Evolutionary conservation across 1,140 invertebrate genomes (phyloP), one percentile per base, ranked within the genome.

Genomic region (Leptopilina clavipes): DNA sequence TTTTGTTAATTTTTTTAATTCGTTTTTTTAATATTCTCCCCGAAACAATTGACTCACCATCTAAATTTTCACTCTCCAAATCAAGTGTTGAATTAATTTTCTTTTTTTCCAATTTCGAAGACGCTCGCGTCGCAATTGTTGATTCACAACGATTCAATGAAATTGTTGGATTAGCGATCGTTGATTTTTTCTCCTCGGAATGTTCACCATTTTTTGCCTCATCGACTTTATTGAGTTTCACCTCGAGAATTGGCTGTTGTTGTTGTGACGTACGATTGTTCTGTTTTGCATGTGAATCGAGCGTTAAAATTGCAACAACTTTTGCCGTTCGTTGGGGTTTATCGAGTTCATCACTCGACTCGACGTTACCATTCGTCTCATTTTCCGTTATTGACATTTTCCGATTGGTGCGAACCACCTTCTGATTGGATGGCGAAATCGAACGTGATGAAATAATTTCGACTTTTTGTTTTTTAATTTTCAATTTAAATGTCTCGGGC

Each of bases 241-340:
- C 40, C 1, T 75, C 73, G 14, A 72, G 56, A 59, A 59, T 25
- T 44, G 54, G n/a, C n/a, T n/a, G 18, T n/a, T 65, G 44, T 70
- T 44, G 10, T 43, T 22, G 76, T 0, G 37, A 0, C 70, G 19
- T 17, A 31, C 56, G 19, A 40, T 22, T 18, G 0, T 76, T 82
- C 43, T 74, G 75, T n/a, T 75, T 77, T 11, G 71, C 82, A 1
- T 80, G 83, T 1, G 87, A 86, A 37, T 90, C 89, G 0, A 90
- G 52, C 12, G 81, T 88, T 0, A 89, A 76, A 54, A 89, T 89
- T 1, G 89, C 89, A 2, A 90, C 87, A 7, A 89, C 88, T 52
- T 90, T 90, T 0, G 89, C 89, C 0, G 88, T 89, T 37, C 89
- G 82, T 22, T 89, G 89, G 0, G 88, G 89, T 70, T 84, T 89